Evolutionary conservation across 2,888 invertebrate genomes (phyloP), one percentile per base, ranked within the genome.

Genomic region (Bembecia ichneumoniformis): DNA sequence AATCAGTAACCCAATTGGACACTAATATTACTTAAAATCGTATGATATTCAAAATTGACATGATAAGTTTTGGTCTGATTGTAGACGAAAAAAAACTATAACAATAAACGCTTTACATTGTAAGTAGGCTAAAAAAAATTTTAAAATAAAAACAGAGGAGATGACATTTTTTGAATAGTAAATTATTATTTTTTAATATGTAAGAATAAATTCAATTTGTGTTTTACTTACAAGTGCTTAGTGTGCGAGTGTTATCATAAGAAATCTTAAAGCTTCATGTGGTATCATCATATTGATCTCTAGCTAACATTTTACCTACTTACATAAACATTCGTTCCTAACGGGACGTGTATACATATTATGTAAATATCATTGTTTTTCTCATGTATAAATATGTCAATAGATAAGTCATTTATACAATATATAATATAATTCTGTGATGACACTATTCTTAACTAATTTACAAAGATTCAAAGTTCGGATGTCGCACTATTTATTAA

Each of bases 191-290:
- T 9, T 28, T 28, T 40, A 5, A 40, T 40, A 13, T 40, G 40
- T 40, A 13, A 49, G 13, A 46, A 46, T 34, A 46, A 46, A 28
- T 28, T 28, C 13, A 20, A 16, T 20, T 11, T 20, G 40, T 58
- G 53, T 64, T 75, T 28, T 66, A 75, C 74, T 75, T 79, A 80
- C 66, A 73, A 70, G 68, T 78, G 83, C 79, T 77, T 80, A 83
- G 65, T 77, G 87, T 87, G 87, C 84, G 77, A 82, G 82, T 82
- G 84, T 82, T 80, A 77, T 87, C 87, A 87, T 87, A 87, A 87
- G 87, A 86, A 82, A 81, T 86, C 78, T 87, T 87, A 87, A 87
- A 87, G 87, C 87, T 87, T 86, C 77, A 77, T 82, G 87, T 87
- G 87, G 84, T 86, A 87, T 77, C 64, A 74, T 80, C 74, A 76